phyloP scores from a whole-genome alignment of 1,140 invertebrate species.

The Steinernema khuongi region DNA sequence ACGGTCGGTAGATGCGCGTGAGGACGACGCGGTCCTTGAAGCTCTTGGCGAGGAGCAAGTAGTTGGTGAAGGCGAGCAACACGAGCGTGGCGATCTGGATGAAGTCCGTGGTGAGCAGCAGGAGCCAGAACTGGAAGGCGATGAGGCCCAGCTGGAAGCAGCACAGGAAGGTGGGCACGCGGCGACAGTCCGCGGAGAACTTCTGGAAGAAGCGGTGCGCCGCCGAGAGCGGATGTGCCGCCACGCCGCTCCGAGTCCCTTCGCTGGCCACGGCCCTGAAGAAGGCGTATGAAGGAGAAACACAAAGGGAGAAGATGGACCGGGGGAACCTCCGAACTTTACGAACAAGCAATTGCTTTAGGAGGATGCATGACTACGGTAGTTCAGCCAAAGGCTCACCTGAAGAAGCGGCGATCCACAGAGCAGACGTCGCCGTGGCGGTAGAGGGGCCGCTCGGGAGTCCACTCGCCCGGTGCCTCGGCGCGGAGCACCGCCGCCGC shows the following conservation, averaged over 20 bases:
- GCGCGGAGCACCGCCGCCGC: not conserved
- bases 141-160: constrained; percentile 59
- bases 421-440: not conserved
- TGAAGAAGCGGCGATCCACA: not conserved
- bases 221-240: too few species aligned
- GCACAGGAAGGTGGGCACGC: not conserved
- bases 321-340: too few species aligned
- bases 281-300: too few species aligned
- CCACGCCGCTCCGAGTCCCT: too few species aligned
- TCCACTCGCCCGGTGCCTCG: not conserved
- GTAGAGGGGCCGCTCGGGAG: not conserved
- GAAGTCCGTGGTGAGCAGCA: constrained; percentile 77
- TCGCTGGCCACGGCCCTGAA: too few species aligned
- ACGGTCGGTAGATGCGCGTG: constrained; percentile 60
- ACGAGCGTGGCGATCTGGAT: constrained; percentile 80
- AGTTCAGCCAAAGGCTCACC: too few species aligned
- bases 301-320: too few species aligned
- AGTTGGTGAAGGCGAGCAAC: constrained; percentile 79
- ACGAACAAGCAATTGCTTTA: not conserved
- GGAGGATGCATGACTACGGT: too few species aligned
- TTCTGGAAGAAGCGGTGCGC: too few species aligned
- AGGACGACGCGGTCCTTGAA: constrained; percentile 77
- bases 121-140: constrained; percentile 70
- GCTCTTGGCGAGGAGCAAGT: constrained; percentile 82
- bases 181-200: not conserved